These are phyloP conservation scores for Pteropus rufus DNA, from an alignment of 2,797 vertebrate species.

Conservation along the genomic window DNA sequence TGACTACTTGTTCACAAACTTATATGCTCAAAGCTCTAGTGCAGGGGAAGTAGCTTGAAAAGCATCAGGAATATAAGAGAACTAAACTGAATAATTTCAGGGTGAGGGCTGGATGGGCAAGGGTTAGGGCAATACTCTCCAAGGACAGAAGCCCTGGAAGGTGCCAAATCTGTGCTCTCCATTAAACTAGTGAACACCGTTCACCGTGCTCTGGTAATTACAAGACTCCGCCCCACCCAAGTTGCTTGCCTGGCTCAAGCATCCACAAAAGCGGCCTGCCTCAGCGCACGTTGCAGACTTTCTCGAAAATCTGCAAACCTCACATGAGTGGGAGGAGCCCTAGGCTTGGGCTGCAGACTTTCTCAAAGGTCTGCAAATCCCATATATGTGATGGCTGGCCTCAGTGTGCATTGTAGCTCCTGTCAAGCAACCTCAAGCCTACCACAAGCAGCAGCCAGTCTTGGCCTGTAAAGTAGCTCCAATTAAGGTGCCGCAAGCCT, in stretches of 20 bases:
- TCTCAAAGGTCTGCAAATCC: background rate
- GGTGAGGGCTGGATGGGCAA: no score
- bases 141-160: background rate
- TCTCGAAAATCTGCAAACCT: background rate
- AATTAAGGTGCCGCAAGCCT: background rate
- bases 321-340: background rate
- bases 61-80: background rate
- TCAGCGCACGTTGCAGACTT: background rate
- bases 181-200: background rate
- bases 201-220: background rate
- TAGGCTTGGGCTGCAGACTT: background rate
- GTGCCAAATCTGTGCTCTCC: background rate
- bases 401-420: background rate
- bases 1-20: background rate
- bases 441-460: background rate
- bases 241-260: background rate
- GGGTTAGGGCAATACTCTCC: no score
- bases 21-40: background rate
- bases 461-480: background rate
- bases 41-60: background rate
- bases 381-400: background rate
- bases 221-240: background rate
- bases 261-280: background rate
- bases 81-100: background rate
- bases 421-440: background rate